Conservation (phyloP, 1,140 invertebrate species). For the Apis florea region DNA sequence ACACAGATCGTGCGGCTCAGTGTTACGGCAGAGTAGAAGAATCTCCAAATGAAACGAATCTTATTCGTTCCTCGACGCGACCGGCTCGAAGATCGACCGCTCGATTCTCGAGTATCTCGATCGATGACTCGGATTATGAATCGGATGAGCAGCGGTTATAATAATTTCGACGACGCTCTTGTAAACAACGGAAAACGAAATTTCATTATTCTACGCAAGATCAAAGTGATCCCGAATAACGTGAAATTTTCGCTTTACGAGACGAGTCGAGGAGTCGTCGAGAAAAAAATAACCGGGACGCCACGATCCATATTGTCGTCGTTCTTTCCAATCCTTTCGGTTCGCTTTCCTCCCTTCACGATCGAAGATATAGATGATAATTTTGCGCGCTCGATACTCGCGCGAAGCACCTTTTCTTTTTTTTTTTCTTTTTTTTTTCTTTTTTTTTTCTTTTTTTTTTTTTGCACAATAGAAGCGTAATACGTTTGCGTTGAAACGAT, state of each 20-base stretch:
- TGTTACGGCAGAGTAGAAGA: slow-evolving; percentile 7
- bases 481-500: slow-evolving; percentile 59
- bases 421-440: slow-evolving; percentile 11
- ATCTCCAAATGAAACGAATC: slow-evolving; percentile 19
- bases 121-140: background rate
- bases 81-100: too few species aligned
- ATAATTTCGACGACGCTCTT: background rate
- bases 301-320: background rate
- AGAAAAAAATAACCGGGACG: background rate
- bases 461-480: slow-evolving; percentile 67
- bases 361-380: slow-evolving; percentile 46
- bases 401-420: slow-evolving; percentile 55
- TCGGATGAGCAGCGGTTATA: too few species aligned
- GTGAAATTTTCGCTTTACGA: slow-evolving; percentile 30
- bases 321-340: background rate
- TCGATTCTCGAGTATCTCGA: background rate
- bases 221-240: background rate
- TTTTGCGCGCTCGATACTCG: slow-evolving; percentile 48
- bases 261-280: slow-evolving; percentile 5
- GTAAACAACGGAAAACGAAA: background rate
- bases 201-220: background rate
- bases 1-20: background rate
- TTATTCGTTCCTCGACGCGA: background rate
- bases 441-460: background rate
- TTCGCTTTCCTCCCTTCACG: slow-evolving; percentile 24